phyloP scores from a whole-genome alignment of 2,888 invertebrate genomes.

The Brachyptera putata region DNA sequence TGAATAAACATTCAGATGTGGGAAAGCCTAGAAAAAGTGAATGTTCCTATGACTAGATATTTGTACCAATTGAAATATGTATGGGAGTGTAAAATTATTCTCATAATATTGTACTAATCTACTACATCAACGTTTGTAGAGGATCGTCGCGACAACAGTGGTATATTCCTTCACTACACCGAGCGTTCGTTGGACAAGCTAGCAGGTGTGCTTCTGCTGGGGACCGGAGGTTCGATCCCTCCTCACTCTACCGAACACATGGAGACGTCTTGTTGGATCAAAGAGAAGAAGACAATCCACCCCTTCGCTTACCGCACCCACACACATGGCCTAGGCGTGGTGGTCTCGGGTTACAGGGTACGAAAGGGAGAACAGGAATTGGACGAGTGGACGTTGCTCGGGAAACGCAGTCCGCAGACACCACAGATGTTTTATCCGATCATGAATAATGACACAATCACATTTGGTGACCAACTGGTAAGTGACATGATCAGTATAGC shows the following conservation, averaged over 20 bases:
- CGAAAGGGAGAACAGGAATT: constrained; percentile 51
- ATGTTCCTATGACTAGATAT: too few relatives aligned
- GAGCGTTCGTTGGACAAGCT: constrained; percentile 70
- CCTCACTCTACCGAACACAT: constrained; percentile 70
- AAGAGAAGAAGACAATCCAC: constrained; percentile 76
- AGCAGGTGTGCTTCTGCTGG: constrained; percentile 88
- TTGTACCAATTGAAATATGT: too few relatives aligned
- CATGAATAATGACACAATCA: constrained; percentile 56
- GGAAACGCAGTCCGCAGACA: constrained; percentile 78
- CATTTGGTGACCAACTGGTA: constrained; percentile 64
- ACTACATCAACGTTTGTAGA: constrained; percentile 48
- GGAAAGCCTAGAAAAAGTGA: too few relatives aligned
- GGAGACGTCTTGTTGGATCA: constrained; percentile 83
- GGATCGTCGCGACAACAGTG: constrained; percentile 77
- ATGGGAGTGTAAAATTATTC: neutral
- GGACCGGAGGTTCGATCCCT: constrained; percentile 77
- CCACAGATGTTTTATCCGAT: constrained; percentile 96
- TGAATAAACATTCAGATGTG: too few relatives aligned
- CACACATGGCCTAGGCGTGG: constrained; percentile 80
- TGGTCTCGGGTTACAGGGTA: constrained; percentile 80
- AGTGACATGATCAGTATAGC: too few relatives aligned
- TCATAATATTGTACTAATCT: neutral
- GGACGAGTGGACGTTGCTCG: constrained; percentile 76
- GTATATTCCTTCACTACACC: constrained; percentile 75
- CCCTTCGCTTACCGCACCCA: constrained; percentile 96